Evolutionary conservation across 2,888 invertebrate genomes (phyloP).

Genomic region (Leucophenga maculata): DNA sequence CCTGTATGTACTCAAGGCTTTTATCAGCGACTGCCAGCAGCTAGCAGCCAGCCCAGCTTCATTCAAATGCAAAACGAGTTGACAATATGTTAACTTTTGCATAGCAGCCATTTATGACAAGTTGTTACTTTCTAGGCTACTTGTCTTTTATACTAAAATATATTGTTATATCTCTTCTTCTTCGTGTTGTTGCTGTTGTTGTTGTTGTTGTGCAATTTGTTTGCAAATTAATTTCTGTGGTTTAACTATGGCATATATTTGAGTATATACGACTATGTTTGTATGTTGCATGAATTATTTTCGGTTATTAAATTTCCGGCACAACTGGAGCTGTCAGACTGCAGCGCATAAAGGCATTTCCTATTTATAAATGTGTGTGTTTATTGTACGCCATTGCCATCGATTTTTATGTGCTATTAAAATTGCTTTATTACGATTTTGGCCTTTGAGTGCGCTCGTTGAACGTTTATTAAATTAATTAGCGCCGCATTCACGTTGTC

Average conservation of each 20-base stretch:
- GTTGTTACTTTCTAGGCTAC: neutral
- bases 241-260: neutral
- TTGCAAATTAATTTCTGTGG: conserved; percentile 14
- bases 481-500: too few species aligned
- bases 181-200: neutral
- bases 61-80: neutral
- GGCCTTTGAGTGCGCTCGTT: neutral
- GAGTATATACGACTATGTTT: too few species aligned
- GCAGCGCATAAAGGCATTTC: too few species aligned
- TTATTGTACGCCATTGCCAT: neutral
- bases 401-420: conserved; percentile 3
- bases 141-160: neutral
- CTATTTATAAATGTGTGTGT: too few species aligned
- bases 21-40: neutral
- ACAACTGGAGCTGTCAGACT: too few species aligned
- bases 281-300: neutral
- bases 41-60: neutral
- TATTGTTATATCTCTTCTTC: neutral
- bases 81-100: conserved; percentile 9
- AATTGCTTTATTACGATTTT: neutral
- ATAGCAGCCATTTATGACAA: conserved; percentile 3
- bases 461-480: too few species aligned
- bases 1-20: neutral
- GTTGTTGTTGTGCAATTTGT: conserved; percentile 10
- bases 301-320: neutral